Conservation (phyloP, 2,797 vertebrate genomes). For the Myripristis murdjan region DNA sequence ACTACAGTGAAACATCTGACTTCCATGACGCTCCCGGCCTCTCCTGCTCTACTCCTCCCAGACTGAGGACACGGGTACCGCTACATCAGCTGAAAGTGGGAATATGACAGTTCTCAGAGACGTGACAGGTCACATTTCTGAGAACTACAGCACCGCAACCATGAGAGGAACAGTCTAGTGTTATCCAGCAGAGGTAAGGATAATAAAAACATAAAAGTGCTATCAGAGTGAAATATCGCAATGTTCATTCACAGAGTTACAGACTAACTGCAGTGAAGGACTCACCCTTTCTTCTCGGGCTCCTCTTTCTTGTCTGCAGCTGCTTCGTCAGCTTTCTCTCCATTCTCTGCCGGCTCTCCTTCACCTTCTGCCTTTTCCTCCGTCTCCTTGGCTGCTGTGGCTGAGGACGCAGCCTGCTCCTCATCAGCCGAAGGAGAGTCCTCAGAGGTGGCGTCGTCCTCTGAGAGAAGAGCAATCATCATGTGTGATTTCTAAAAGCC, state of each 20-base stretch:
- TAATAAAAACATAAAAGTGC: slow-evolving; percentile 76
- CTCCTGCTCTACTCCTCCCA: slow-evolving; percentile 60
- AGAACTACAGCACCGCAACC: slow-evolving; percentile 59
- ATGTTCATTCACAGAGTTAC: slow-evolving; percentile 44
- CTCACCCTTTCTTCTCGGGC: slow-evolving; percentile 82
- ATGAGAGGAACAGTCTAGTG: slow-evolving; percentile 49
- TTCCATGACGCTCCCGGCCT: slow-evolving; percentile 1
- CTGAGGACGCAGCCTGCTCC: slow-evolving; percentile 86
- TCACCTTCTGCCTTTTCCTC: slow-evolving; percentile 41
- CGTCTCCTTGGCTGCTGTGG: slow-evolving; percentile 80
- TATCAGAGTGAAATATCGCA: slow-evolving; percentile 84
- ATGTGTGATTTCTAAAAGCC: too few species aligned
- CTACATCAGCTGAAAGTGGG: slow-evolving; percentile 33
- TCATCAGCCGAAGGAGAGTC: slow-evolving; percentile 91
- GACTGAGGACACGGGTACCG: slow-evolving; percentile 27
- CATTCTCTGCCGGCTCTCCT: slow-evolving; percentile 69
- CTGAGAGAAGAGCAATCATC: slow-evolving; percentile 68
- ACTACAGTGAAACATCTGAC: slow-evolving; percentile 1
- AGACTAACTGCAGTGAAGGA: slow-evolving; percentile 33
- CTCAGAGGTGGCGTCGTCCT: slow-evolving; percentile 89
- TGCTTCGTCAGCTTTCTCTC: slow-evolving; percentile 79
- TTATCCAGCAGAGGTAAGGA: slow-evolving; percentile 78
- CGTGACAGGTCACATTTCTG: slow-evolving; percentile 59
- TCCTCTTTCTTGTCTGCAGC: slow-evolving; percentile 42
- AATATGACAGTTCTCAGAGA: too few species aligned